Conservation (phyloP, 2,113 vertebrate species). For the Platycercus adscitus region DNA sequence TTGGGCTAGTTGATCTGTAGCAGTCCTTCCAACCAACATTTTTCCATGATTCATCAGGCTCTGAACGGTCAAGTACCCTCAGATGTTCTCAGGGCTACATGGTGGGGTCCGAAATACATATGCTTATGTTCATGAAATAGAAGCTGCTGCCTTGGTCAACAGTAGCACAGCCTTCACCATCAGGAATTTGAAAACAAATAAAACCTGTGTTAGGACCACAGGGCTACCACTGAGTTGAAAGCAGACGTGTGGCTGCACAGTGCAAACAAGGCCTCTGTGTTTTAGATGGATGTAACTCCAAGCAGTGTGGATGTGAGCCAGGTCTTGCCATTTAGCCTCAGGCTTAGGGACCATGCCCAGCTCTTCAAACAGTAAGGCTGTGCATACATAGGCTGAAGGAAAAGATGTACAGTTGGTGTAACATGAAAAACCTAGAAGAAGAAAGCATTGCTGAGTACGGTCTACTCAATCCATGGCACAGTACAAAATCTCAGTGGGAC, state of each 20-base stretch:
- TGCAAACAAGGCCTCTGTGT: not conserved
- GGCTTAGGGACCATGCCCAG: not conserved
- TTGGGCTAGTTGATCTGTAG: not conserved
- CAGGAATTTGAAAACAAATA: not conserved
- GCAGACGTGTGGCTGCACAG: not conserved
- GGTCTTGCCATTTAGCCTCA: not conserved
- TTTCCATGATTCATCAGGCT: not conserved
- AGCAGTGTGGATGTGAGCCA: not conserved
- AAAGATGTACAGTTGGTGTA: not conserved
- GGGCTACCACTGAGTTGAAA: too few relatives aligned
- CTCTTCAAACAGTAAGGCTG: not conserved
- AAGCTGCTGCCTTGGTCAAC: not conserved
- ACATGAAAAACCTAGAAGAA: not conserved
- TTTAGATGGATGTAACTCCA: not conserved
- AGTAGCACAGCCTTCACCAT: rapidly evolving
- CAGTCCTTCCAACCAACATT: not conserved
- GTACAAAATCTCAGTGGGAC: not conserved
- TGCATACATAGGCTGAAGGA: not conserved
- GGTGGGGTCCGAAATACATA: rapidly evolving
- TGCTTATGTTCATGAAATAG: not conserved
- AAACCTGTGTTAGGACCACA: not conserved
- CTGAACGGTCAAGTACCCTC: not conserved
- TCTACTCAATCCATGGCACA: not conserved
- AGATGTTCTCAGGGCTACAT: not conserved
- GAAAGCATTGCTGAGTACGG: not conserved